Evolutionary conservation across 2,888 invertebrate species (phyloP).

Genomic region (Drosophila birchii): DNA sequence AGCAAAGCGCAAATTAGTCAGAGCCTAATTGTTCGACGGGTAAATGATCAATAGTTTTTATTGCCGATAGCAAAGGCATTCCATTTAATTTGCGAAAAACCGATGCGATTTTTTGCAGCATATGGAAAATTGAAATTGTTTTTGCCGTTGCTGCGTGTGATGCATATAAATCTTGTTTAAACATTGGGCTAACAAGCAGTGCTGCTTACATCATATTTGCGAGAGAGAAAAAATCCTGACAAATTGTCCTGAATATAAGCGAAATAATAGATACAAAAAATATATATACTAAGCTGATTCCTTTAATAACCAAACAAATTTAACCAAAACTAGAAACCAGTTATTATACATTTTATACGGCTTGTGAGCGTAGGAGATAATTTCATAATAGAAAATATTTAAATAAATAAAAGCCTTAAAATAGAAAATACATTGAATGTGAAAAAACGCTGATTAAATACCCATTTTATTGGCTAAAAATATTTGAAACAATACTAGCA

Average conservation of each 20-base stretch:
- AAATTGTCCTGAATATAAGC: neutral
- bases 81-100: conserved; percentile 31
- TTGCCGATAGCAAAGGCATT: conserved; percentile 6
- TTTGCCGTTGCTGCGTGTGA: conserved; percentile 45
- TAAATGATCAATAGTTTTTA: conserved; percentile 39
- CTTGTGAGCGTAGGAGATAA: no score
- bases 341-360: neutral
- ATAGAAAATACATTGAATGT: neutral
- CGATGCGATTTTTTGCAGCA: conserved; percentile 32
- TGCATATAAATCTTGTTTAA: conserved; percentile 71
- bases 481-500: neutral
- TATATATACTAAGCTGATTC: neutral
- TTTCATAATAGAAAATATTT: neutral
- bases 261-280: neutral
- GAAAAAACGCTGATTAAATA: neutral
- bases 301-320: neutral
- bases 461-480: neutral
- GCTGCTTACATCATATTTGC: conserved; percentile 12
- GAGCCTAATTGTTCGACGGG: conserved; percentile 33
- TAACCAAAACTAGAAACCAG: neutral
- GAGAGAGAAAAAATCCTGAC: neutral
- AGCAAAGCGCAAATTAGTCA: conserved; percentile 30
- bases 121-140: conserved; percentile 59
- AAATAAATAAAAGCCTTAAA: neutral
- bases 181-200: conserved; percentile 54